Evolutionary conservation across 1,140 invertebrate genomes (phyloP).

Genomic region (Tetramorium simillimum): DNA sequence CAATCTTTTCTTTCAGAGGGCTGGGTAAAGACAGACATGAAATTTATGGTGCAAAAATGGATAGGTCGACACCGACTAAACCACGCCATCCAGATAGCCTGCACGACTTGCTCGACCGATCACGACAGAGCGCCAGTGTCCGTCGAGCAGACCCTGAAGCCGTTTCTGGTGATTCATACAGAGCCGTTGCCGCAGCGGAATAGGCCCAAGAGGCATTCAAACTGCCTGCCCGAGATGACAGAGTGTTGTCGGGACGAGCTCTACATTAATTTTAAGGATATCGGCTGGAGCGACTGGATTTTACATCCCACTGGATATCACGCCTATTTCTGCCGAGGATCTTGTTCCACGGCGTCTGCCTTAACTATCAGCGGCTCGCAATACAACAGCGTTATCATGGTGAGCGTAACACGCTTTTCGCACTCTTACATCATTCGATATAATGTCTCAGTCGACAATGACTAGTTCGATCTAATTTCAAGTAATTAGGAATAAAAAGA

Average conservation of each 20-base stretch:
- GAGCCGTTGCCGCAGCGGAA: slow-evolving; percentile 84
- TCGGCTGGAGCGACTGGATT: slow-evolving; percentile 96
- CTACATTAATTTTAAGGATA: slow-evolving; percentile 92
- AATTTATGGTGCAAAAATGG: slow-evolving; percentile 91
- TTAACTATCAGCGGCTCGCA: slow-evolving; percentile 88
- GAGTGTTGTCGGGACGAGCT: slow-evolving; percentile 94
- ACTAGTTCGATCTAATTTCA: background rate
- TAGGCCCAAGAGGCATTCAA: slow-evolving; percentile 88
- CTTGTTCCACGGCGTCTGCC: slow-evolving; percentile 89
- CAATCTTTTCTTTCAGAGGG: slow-evolving; percentile 87
- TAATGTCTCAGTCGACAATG: background rate
- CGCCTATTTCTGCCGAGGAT: slow-evolving; percentile 94
- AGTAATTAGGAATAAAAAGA: background rate
- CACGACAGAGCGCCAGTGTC: slow-evolving; percentile 87
- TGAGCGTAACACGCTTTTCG: slow-evolving; percentile 81
- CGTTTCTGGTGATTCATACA: slow-evolving; percentile 91
- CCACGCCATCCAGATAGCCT: slow-evolving; percentile 90
- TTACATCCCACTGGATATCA: slow-evolving; percentile 92
- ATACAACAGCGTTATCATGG: slow-evolving; percentile 90
- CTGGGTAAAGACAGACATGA: slow-evolving; percentile 92
- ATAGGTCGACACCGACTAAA: slow-evolving; percentile 88
- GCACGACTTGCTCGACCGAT: slow-evolving; percentile 91
- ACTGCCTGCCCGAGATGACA: slow-evolving; percentile 89
- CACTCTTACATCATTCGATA: background rate
- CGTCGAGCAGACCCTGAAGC: slow-evolving; percentile 88